Evolutionary conservation across 2,113 vertebrate genomes (phyloP).

Genomic region (Circaetus cinerascens): DNA sequence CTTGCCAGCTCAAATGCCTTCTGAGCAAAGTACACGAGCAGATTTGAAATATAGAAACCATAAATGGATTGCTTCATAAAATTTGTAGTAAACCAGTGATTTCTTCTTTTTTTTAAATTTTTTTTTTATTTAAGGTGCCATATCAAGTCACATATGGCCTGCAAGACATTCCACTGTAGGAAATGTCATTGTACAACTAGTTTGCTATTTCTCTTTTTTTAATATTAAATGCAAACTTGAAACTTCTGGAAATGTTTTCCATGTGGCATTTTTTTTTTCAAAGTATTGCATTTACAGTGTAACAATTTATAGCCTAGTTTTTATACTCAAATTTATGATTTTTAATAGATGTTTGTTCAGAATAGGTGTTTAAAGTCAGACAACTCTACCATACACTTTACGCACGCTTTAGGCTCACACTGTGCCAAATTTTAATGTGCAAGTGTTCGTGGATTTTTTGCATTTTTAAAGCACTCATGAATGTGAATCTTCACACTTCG

Average conservation of each 20-base stretch:
- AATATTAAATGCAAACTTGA: constrained; percentile 60
- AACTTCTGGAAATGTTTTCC: constrained; percentile 67
- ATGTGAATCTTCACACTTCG: constrained; percentile 57
- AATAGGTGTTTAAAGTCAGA: constrained; percentile 36
- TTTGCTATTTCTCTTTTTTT: constrained; percentile 21
- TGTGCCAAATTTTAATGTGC: constrained; percentile 68
- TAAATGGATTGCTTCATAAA: constrained; percentile 31
- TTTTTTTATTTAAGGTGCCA: neutral
- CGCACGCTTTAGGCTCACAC: constrained; percentile 28
- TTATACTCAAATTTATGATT: constrained; percentile 68
- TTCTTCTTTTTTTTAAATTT: neutral
- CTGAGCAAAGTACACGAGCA: constrained; percentile 49
- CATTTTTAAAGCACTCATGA: constrained; percentile 42
- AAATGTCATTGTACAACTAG: neutral
- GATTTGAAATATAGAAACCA: constrained; percentile 37
- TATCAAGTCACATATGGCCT: neutral
- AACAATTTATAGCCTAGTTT: constrained; percentile 71
- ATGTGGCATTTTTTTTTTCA: constrained; percentile 61
- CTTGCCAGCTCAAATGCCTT: constrained; percentile 60
- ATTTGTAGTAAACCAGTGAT: constrained; percentile 37
- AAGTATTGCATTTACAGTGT: constrained; percentile 69
- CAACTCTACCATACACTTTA: neutral
- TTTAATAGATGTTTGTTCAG: constrained; percentile 61
- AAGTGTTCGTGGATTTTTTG: neutral
- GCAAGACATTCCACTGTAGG: constrained; percentile 12